A percentile compares a stretch with the other conserved stretches of the same genome.
Conservation (phyloP, 35 echinoderm and acorn worm species). For the Acanthaster planci region DNA sequence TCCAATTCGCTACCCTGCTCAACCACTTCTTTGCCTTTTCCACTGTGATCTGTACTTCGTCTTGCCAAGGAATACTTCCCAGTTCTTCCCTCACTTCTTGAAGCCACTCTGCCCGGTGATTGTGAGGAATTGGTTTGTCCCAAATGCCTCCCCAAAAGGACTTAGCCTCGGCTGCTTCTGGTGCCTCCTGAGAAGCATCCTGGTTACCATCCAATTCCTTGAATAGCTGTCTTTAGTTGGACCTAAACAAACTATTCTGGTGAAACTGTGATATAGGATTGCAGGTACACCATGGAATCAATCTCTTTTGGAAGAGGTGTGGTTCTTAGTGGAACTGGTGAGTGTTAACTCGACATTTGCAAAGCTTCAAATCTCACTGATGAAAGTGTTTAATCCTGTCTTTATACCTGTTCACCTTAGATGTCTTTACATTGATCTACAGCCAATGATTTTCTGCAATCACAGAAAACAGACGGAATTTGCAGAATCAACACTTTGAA, state of each 20-base stretch:
- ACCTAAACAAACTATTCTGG: background rate
- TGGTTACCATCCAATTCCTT: background rate
- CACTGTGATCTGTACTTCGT: background rate
- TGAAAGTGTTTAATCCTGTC: background rate
- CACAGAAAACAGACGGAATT: too few species aligned
- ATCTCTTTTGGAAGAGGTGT: too few species aligned
- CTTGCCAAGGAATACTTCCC: background rate
- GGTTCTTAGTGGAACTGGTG: too few species aligned
- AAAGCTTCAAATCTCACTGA: too few species aligned
- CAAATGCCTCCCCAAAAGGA: background rate
- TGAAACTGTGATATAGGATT: background rate
- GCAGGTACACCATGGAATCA: too few species aligned
- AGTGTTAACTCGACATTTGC: too few species aligned
- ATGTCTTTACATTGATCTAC: background rate
- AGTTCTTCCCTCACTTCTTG: background rate
- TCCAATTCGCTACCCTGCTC: background rate
- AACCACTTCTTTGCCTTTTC: background rate
- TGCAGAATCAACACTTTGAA: too few species aligned
- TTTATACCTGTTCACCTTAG: background rate
- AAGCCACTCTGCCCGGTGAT: background rate
- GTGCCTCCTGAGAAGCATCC: background rate
- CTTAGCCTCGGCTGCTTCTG: background rate
- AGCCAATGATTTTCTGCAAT: too few species aligned
- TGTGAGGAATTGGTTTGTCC: background rate
- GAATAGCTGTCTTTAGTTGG: background rate